Evolutionary conservation across 2,797 vertebrate genomes (phyloP), one percentile per base, ranked within the genome.

Genomic region (Xiphophorus birchmanni): DNA sequence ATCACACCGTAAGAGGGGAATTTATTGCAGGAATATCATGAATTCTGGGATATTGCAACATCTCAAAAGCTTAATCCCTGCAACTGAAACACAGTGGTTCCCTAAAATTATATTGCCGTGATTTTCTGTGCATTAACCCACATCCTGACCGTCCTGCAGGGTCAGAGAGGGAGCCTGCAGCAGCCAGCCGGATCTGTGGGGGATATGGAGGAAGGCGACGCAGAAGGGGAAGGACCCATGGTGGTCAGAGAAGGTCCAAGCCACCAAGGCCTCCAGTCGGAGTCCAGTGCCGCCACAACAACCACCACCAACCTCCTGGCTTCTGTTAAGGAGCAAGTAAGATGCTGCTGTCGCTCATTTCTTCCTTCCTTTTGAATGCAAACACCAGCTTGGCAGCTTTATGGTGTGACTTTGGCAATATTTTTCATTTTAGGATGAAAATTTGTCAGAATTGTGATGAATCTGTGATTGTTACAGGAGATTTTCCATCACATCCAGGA

Each of bases 281-380:
- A 97, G 73, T 67, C 83, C 75, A 78, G 76, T 81, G 95, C 95
- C 86, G 95, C 95, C 81, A 95, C 95, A 86, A 96, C 95, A 88
- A 95, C 95, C 75, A 97, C 98, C 90, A 98, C 94, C n/a, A 99
- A 97, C 94, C 97, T 99, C 87, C 90, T 99, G 90, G 98, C 98
- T 76, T 99, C 98, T 26, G 98, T 99, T 47, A 99, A 99, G 95
- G 98, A 99, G 93, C 98, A 99, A 98, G 98, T 96, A 93, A 40
- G 81, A 74, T 74, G 69, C 83, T 80, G 81, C 78, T 79, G 84
- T 76, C 86, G 74, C 86, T 81, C 60, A 72, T 75, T 69, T 48
- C 26, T 52, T 37, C 50, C 74, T 48, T 8, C 1, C 0, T 56
- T 75, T 60, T 29, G 23, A 45, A n/a, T 15, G 5, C 42, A 45